A percentile compares a stretch with the other conserved stretches of the same genome.
Evolutionary conservation across 2,888 invertebrate species (phyloP).

Genomic region (Pachymerium ferrugineum): DNA sequence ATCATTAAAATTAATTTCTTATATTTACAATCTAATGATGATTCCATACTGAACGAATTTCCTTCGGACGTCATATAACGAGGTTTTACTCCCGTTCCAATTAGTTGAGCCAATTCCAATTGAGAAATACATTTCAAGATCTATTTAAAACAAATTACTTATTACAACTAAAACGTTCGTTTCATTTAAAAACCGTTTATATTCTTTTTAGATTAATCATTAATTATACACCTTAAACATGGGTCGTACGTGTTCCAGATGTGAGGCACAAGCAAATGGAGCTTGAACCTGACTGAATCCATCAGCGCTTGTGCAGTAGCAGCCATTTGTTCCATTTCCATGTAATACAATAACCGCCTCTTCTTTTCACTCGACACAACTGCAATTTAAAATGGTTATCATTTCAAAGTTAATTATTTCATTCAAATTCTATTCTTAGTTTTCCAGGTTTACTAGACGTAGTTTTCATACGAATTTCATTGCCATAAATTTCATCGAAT

Average conservation of each 20-base stretch:
- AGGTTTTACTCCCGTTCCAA: slow-evolving; percentile 88
- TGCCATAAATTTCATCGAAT: slow-evolving; percentile 87
- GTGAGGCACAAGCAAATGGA: slow-evolving; percentile 94
- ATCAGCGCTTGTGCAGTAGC: slow-evolving; percentile 93
- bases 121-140: slow-evolving; percentile 98
- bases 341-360: slow-evolving; percentile 86
- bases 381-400: slow-evolving; percentile 40
- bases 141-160: slow-evolving; percentile 63
- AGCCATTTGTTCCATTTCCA: slow-evolving; percentile 98
- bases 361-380: slow-evolving; percentile 90
- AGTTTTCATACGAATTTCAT: slow-evolving; percentile 55
- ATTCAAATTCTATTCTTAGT: slow-evolving; percentile 31
- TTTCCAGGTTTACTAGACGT: slow-evolving; percentile 40
- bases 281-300: slow-evolving; percentile 97
- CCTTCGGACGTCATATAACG: slow-evolving; percentile 54
- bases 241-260: slow-evolving; percentile 94
- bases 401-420: too few species aligned
- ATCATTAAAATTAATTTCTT: neutral
- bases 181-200: too few species aligned
- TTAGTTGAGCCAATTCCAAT: slow-evolving; percentile 91
- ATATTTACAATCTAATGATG: neutral
- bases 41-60: neutral
- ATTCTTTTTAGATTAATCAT: neutral
- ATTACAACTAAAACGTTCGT: too few species aligned
- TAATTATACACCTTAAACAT: slow-evolving; percentile 84